Evolutionary conservation across 2,888 invertebrate genomes (phyloP), one percentile per base, ranked within the genome.

Genomic region (Oligia strigilis): DNA sequence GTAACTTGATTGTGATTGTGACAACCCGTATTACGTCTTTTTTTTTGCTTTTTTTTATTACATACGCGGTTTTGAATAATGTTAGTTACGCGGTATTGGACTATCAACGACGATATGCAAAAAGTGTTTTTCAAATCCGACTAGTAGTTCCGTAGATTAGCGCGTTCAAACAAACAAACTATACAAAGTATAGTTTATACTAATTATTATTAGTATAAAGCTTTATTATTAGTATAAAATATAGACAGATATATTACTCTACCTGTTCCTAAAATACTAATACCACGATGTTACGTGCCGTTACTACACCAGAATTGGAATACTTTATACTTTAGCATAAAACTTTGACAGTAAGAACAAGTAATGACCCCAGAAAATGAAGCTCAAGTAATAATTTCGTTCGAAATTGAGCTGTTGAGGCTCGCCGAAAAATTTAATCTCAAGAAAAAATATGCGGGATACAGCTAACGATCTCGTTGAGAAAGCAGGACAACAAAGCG

Each of bases 371-470:
- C 72, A 79, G 79, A 83, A 83, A 88, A 89, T 89, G 79, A 84
- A 83, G 80, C 82, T 67, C 29, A 49, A 83, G 85, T 85, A 85
- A 88, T 85, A 84, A 85, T 85, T 87, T 84, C 62, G 72, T 73
- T 69, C 82, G 60, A 84, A 89, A 89, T 87, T 88, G 87, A 84
- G 82, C 81, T 85, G 79, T 84, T 74, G 87, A 84, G 83, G 83
- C 81, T 77, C 81, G 70, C 77, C 72, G 75, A 87, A 87, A 86
- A 89, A 82, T 89, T 88, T 88, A 88, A 88, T 88, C 88, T 87
- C 64, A 60, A 88, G 83, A 85, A 85, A 88, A 89, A 88, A 86
- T 88, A 88, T 88, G 83, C 87, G 81, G 78, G 80, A 69, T 76
- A 86, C 81, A 73, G 81, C 77, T 89, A 89, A 88, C 85, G 83